A percentile compares a stretch with the other conserved stretches of the same genome.
These are phyloP conservation scores for Embiotoca jacksoni DNA, from an alignment of 2,113 vertebrate genomes.

Conservation along the genomic window DNA sequence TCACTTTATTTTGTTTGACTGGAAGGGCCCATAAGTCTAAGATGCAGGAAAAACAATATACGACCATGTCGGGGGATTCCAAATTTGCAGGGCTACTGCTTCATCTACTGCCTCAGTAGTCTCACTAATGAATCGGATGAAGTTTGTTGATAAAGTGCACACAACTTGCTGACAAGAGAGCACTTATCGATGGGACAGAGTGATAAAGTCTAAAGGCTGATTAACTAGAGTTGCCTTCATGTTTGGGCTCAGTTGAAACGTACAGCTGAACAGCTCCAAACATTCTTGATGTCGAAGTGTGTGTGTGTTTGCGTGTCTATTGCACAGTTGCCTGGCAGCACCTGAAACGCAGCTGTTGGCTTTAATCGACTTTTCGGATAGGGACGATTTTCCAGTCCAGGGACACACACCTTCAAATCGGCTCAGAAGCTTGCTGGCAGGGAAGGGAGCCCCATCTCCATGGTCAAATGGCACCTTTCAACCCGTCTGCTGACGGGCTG, in stretches of 20 bases:
- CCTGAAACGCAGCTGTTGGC: constrained; percentile 85
- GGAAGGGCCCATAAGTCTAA: neutral
- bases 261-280: constrained; percentile 67
- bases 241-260: constrained; percentile 50
- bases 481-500: constrained; percentile 75
- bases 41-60: constrained; percentile 13
- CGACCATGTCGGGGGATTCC: constrained; percentile 5
- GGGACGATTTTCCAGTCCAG: constrained; percentile 81
- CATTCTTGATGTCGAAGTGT: constrained; percentile 72
- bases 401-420: constrained; percentile 82
- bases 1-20: neutral
- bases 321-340: constrained; percentile 78
- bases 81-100: neutral
- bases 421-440: constrained; percentile 82
- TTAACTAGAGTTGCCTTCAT: constrained; percentile 70
- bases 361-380: constrained; percentile 85
- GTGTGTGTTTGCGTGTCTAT: constrained; percentile 49
- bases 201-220: constrained; percentile 41
- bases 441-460: constrained; percentile 66
- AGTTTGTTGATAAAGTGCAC: constrained; percentile 66
- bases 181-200: constrained; percentile 61
- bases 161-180: constrained; percentile 57
- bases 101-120: constrained; percentile 47
- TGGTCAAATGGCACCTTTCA: constrained; percentile 83
- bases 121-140: constrained; percentile 71